phyloP scores from a whole-genome alignment of 2,797 vertebrate species.

The Acrossocheilus wenchowensis region DNA sequence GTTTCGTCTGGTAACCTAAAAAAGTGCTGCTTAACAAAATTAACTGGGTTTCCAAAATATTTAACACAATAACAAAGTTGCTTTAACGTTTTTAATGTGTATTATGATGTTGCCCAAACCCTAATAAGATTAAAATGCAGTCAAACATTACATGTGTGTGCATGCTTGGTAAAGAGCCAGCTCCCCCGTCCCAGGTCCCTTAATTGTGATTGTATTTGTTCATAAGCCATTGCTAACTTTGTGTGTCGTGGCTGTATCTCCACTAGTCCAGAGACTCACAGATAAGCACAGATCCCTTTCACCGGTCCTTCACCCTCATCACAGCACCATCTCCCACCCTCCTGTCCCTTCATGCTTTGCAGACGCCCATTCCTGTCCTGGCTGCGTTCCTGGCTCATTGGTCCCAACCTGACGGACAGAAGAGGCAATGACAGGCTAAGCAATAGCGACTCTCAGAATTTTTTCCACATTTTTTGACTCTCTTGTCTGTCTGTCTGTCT shows the following conservation, averaged over 20 bases:
- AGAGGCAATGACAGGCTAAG: constrained; percentile 85
- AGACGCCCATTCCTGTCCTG: constrained; percentile 79
- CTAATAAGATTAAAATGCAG: neutral
- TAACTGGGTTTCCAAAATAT: neutral
- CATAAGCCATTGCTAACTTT: constrained; percentile 22
- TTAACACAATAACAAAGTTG: neutral
- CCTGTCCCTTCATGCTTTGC: constrained; percentile 72
- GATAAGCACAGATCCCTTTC: constrained; percentile 53
- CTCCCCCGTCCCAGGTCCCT: neutral
- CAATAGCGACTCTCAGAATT: constrained; percentile 72
- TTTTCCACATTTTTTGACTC: constrained; percentile 66
- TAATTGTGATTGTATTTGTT: constrained; percentile 1
- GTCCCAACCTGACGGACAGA: constrained; percentile 80
- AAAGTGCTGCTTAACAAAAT: neutral
- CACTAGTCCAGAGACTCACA: constrained; percentile 26
- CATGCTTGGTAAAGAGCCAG: neutral
- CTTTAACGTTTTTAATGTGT: neutral
- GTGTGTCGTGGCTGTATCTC: constrained; percentile 36
- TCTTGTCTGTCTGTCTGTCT: constrained; percentile 15
- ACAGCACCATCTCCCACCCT: constrained; percentile 63
- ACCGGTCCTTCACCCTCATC: constrained; percentile 42
- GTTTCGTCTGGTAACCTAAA: neutral
- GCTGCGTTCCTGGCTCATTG: constrained; percentile 82
- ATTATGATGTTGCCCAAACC: neutral
- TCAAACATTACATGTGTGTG: neutral